These are phyloP conservation scores for Enteromius argenteus DNA, from an alignment of 2,797 vertebrate genomes.

Conservation along the genomic window DNA sequence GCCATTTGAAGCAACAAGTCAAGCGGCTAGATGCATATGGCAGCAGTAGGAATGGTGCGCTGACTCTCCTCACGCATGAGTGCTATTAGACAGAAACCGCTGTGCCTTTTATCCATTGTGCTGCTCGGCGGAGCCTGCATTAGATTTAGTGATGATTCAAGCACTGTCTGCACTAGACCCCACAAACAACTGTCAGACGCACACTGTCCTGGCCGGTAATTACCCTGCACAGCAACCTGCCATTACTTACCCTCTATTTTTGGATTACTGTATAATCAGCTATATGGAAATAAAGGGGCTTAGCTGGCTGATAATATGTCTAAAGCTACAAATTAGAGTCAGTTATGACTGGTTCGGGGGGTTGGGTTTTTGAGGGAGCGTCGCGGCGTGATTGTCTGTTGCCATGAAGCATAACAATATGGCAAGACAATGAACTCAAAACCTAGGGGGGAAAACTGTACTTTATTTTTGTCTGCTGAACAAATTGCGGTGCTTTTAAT, in stretches of 20 bases:
- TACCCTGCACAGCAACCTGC: slow-evolving; percentile 59
- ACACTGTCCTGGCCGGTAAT: slow-evolving; percentile 56
- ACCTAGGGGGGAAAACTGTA: slow-evolving; percentile 44
- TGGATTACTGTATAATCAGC: slow-evolving; percentile 66
- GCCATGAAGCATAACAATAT: slow-evolving; percentile 53
- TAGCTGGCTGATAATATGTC: slow-evolving; percentile 61
- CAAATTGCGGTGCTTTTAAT: slow-evolving; percentile 46
- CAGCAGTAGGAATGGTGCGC: slow-evolving; percentile 7
- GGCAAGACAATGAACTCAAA: slow-evolving; percentile 47
- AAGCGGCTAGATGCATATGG: slow-evolving; percentile 25
- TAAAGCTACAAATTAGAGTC: slow-evolving; percentile 65
- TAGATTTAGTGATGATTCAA: slow-evolving; percentile 55
- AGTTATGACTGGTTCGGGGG: slow-evolving; percentile 56
- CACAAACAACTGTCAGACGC: slow-evolving; percentile 56
- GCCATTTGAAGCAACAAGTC: slow-evolving; percentile 41
- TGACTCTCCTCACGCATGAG: slow-evolving; percentile 42
- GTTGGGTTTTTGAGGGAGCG: slow-evolving; percentile 33
- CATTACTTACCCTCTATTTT: slow-evolving; percentile 65
- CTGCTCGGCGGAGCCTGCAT: slow-evolving; percentile 33
- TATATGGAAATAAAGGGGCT: slow-evolving; percentile 59
- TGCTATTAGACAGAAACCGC: slow-evolving; percentile 16
- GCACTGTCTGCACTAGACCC: slow-evolving; percentile 49
- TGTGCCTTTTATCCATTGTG: slow-evolving; percentile 41
- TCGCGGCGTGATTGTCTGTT: slow-evolving; percentile 57
- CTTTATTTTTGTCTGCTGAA: slow-evolving; percentile 49